These are phyloP conservation scores for Seriola rivoliana DNA, from an alignment of 2,113 vertebrate genomes.

Conservation along the genomic window DNA sequence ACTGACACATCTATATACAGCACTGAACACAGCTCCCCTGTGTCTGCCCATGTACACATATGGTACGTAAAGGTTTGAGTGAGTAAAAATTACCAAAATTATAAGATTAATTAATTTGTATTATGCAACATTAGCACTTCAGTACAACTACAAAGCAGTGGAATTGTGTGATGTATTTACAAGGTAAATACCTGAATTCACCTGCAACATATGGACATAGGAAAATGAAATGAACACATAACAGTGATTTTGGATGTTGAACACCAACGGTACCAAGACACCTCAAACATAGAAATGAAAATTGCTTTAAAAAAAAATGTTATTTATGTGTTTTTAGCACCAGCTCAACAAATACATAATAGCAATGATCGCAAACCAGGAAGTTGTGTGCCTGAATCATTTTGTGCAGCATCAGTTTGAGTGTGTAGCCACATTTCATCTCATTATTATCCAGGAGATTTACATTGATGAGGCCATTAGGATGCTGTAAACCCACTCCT, in stretches of 20 bases:
- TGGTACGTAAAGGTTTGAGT: background rate
- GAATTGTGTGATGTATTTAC: background rate
- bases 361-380: background rate
- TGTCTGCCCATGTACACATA: background rate
- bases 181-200: no score
- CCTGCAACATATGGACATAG: background rate
- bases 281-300: background rate
- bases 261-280: background rate
- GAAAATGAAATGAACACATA: background rate
- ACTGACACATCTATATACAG: slow-evolving; percentile 2
- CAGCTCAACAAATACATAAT: background rate
- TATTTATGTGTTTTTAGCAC: background rate
- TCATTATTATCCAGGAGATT: slow-evolving; percentile 49
- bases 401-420: slow-evolving; percentile 31
- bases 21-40: background rate
- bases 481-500: slow-evolving; percentile 42
- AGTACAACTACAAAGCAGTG: background rate
- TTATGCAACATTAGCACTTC: no score
- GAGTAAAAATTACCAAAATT: background rate
- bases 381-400: background rate
- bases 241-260: background rate
- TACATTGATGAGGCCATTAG: slow-evolving; percentile 65
- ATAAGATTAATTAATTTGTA: background rate
- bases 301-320: no score
- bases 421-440: slow-evolving; percentile 15